Evolutionary conservation across 53 echinoderm and acorn worm species (phyloP).

Genomic region (Echinarachnius parma): DNA sequence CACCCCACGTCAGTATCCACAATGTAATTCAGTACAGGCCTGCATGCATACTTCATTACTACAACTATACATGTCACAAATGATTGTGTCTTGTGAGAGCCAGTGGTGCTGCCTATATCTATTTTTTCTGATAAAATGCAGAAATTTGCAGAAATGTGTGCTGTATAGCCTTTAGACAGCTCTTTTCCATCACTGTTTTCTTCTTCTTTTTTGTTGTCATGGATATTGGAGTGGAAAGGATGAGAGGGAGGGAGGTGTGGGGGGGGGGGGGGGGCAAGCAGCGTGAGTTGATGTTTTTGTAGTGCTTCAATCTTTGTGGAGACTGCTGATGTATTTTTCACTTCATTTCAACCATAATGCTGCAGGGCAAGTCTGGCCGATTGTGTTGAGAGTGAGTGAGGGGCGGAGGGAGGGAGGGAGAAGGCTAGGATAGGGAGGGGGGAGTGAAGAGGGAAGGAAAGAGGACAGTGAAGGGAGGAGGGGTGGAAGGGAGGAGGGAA

Average conservation of each 20-base stretch:
- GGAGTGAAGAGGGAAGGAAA: neutral
- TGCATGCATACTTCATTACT: neutral
- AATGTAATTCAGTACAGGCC: constrained; percentile 27
- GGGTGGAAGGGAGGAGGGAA: neutral
- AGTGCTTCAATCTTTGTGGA: constrained; percentile 43
- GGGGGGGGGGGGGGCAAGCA: too few species aligned
- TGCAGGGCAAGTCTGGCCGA: constrained; percentile 11
- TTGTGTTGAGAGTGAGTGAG: constrained; percentile 5
- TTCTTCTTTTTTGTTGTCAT: too few species aligned
- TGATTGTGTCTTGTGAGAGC: too few species aligned
- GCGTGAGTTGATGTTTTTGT: constrained; percentile 29
- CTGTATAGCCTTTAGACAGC: too few species aligned
- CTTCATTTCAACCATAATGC: too few species aligned
- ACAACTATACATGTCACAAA: neutral
- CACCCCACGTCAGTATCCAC: constrained; percentile 33
- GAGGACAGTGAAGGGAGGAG: neutral
- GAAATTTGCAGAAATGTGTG: too few species aligned
- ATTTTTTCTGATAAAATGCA: too few species aligned
- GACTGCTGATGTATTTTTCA: constrained; percentile 26
- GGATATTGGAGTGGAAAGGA: too few species aligned
- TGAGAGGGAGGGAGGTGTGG: too few species aligned
- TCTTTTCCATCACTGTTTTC: too few species aligned
- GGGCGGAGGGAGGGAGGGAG: neutral
- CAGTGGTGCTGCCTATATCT: too few species aligned
- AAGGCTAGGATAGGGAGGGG: too few species aligned